Base-by-base conservation (phyloP, 2,113 vertebrate species). In the Thalassarche chlororhynchos region DNA sequence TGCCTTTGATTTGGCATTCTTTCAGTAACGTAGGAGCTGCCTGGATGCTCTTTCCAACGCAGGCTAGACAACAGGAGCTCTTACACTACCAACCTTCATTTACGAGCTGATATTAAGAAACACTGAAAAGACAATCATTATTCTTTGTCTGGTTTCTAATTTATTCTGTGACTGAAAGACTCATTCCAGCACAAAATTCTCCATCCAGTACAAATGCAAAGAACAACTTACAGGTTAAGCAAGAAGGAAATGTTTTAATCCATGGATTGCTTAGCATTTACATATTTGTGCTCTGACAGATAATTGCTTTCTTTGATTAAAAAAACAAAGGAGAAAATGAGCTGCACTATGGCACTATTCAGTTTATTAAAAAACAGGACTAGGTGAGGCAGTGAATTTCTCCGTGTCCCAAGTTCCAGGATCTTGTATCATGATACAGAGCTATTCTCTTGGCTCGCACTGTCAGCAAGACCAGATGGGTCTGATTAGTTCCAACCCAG, bases 401-500 rank as follows among this genome's bases (percentile, higher is more conserved):
- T 14, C 52, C 0, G 0, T 51, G 82, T 55, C 90, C 94, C 79
- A 88, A 68, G 81, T 86, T 93, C 55, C 87, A 94, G 87, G 75
- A 93, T 91, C 91, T 62, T 64, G 93, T 85, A 95, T 91, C 87
- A 80, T 65, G 91, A 60, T 68, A 46, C 75, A 31, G 75, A 96
- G 76, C 68, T 88, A 93, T 94, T 90, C 95, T 97, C 96, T 95
- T 68, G 93, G 89, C 95, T 97, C 78, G 0, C 84, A 36, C 82
- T 95, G 93, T 95, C 91, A 96, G 89, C 84, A 75, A 96, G 94
- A 97, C 91, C 93, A 96, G 96, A 96, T 96, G 95, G 90, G 95
- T 96, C 93, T 97, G 95, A 95, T 96, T 95, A 97, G 95, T 97
- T 97, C 96, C 95, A 96, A 93, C 87, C 93, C 87, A 95, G 95